A percentile compares a stretch with the other conserved stretches of the same genome.
Evolutionary conservation across 2,888 invertebrate genomes (phyloP).

Genomic region (Acanthococcus lagerstroemiae): DNA sequence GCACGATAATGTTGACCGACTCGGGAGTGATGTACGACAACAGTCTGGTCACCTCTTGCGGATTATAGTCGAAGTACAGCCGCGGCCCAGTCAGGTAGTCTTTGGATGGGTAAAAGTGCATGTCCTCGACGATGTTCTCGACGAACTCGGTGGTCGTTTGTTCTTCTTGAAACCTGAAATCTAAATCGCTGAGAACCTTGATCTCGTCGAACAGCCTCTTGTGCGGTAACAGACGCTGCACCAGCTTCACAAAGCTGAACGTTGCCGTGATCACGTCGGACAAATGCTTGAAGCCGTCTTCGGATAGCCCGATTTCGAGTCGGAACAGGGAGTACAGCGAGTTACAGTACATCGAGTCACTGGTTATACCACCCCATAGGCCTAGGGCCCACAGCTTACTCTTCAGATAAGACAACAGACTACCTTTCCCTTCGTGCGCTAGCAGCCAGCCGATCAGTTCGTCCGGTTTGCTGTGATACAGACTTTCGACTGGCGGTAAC

Average conservation of each 20-base stretch:
- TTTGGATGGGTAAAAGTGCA: conserved; percentile 68
- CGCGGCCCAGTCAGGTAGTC: conserved; percentile 68
- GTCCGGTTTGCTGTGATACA: conserved; percentile 66
- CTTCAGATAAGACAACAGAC: conserved; percentile 64
- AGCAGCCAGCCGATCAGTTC: conserved; percentile 67
- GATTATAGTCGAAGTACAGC: conserved; percentile 66
- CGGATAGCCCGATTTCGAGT: conserved; percentile 62
- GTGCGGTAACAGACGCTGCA: conserved; percentile 43
- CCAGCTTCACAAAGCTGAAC: conserved; percentile 67
- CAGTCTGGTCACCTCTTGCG: conserved; percentile 45
- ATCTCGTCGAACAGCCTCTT: conserved; percentile 58
- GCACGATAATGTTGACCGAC: conserved; percentile 58
- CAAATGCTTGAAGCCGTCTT: conserved; percentile 54
- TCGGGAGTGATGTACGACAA: conserved; percentile 53
- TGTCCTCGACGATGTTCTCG: conserved; percentile 61
- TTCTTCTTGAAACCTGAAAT: conserved; percentile 53
- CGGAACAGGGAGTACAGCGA: conserved; percentile 56
- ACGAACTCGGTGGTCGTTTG: conserved; percentile 64
- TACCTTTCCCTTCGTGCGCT: conserved; percentile 77
- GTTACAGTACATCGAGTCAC: conserved; percentile 65
- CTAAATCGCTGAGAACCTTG: conserved; percentile 61
- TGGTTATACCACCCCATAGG: conserved; percentile 59
- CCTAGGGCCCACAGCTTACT: conserved; percentile 68
- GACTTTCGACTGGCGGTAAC: conserved; percentile 50
- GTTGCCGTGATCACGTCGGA: conserved; percentile 62